Evolutionary conservation across 2,113 vertebrate species (phyloP).

Genomic region (Athene noctua): DNA sequence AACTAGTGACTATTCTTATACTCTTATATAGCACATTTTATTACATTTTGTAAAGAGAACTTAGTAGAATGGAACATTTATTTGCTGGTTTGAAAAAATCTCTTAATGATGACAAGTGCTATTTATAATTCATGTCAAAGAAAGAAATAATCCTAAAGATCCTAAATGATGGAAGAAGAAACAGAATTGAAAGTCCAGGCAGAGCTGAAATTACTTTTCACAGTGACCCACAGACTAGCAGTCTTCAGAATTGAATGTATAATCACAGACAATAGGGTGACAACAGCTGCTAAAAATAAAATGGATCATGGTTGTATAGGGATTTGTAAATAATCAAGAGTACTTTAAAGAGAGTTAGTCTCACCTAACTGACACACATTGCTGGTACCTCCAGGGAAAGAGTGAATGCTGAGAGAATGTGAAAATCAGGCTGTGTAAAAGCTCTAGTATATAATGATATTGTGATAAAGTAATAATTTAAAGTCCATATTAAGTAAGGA

Average conservation of each 20-base stretch:
- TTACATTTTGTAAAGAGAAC: conserved; percentile 5
- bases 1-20: background rate
- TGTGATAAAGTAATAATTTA: background rate
- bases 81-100: background rate
- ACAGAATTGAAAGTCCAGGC: background rate
- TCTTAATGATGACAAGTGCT: background rate
- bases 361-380: conserved; percentile 19
- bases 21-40: conserved; percentile 39
- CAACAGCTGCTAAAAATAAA: conserved; percentile 29
- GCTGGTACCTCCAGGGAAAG: background rate
- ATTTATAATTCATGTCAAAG: background rate
- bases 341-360: conserved; percentile 13
- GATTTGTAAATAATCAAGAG: conserved; percentile 46
- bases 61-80: background rate
- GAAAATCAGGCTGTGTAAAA: background rate
- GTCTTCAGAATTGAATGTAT: background rate
- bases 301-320: background rate
- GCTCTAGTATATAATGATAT: background rate
- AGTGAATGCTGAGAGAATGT: background rate
- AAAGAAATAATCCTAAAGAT: background rate
- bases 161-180: background rate
- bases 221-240: background rate
- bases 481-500: background rate
- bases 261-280: background rate
- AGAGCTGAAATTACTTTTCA: conserved; percentile 3